Conservation (phyloP, 1,140 invertebrate species). For the Maconellicoccus hirsutus region DNA sequence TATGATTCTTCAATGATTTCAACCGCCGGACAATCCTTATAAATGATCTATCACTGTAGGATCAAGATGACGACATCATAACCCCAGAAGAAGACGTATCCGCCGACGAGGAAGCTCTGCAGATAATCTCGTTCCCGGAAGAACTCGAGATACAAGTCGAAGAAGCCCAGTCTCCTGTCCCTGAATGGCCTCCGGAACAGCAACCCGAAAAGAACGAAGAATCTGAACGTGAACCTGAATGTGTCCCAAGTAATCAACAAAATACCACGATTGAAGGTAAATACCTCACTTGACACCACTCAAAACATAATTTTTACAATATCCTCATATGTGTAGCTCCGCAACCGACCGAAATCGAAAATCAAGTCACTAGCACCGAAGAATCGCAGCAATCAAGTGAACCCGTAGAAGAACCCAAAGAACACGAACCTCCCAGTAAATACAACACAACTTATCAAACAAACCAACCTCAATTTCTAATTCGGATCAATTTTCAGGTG, state of each 20-base stretch:
- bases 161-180: conserved; percentile 30
- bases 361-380: not conserved
- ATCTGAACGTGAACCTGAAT: not conserved
- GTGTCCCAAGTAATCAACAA: not conserved
- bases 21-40: not conserved
- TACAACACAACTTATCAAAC: no score
- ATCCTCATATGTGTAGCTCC: no score
- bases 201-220: not conserved
- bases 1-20: conserved; percentile 1
- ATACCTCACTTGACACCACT: conserved; percentile 40
- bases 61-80: conserved; percentile 25
- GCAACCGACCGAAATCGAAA: conserved; percentile 34
- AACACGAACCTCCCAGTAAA: no score
- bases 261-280: conserved; percentile 33
- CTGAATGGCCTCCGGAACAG: conserved; percentile 25
- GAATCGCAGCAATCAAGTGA: not conserved
- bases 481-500: no score
- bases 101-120: not conserved
- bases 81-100: conserved; percentile 30
- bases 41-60: not conserved
- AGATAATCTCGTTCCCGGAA: conserved; percentile 40
- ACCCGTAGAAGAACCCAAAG: not conserved
- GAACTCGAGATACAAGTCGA: conserved; percentile 40
- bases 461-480: no score
- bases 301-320: no score